Conservation (phyloP, 2,888 invertebrate species). For the Hofmannophila pseudospretella region DNA sequence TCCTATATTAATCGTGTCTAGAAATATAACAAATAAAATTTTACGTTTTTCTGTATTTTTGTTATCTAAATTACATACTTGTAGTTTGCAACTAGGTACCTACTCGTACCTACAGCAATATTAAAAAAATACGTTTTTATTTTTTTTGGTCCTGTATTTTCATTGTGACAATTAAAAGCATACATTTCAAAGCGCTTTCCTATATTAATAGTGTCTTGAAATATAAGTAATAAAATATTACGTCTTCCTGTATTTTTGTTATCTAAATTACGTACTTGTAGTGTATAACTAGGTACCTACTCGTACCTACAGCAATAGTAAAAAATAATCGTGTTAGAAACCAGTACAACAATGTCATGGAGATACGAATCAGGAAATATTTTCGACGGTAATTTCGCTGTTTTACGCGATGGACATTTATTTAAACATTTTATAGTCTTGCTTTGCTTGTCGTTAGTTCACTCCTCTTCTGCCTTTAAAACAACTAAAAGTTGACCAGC, state of each 20-base stretch:
- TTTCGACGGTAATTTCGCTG: constrained; percentile 42
- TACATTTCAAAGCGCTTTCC: too few relatives aligned
- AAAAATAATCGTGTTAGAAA: constrained; percentile 37
- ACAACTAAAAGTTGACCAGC: too few relatives aligned
- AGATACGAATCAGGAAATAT: constrained; percentile 53
- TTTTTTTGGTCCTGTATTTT: too few relatives aligned
- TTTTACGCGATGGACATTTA: constrained; percentile 39
- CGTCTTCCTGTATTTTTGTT: constrained; percentile 25
- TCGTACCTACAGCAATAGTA: constrained; percentile 15
- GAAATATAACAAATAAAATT: too few relatives aligned
- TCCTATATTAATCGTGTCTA: too few relatives aligned
- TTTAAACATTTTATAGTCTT: constrained; percentile 46
- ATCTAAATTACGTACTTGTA: constrained; percentile 18
- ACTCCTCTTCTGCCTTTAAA: too few relatives aligned
- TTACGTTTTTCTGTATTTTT: constrained; percentile 26
- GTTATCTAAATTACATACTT: constrained; percentile 18
- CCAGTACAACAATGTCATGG: constrained; percentile 44
- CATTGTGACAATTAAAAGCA: too few relatives aligned
- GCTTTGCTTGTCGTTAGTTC: constrained; percentile 29
- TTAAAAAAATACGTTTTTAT: too few relatives aligned
- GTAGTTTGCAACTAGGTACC: too few relatives aligned
- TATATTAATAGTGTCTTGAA: too few relatives aligned
- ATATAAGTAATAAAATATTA: constrained; percentile 15
- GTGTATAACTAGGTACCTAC: too few relatives aligned
- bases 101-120: constrained; percentile 14